These are phyloP conservation scores for Platygyra sinensis DNA, from an alignment of 64 coral and sea anemone species.

Conservation along the genomic window DNA sequence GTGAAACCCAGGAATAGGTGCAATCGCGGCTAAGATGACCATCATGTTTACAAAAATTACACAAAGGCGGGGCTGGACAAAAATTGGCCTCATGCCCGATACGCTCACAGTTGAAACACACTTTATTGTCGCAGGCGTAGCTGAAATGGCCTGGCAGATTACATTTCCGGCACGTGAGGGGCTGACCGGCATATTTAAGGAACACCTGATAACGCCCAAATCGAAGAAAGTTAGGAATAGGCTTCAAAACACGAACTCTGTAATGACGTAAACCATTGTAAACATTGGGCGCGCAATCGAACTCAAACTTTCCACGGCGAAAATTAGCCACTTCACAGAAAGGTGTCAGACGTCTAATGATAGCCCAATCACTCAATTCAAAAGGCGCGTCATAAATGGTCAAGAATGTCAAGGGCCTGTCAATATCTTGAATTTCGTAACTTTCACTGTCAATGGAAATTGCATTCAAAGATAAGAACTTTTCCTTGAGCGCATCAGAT, in stretches of 20 bases:
- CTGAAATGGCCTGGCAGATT: background rate
- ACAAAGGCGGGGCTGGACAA: background rate
- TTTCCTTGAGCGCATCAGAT: background rate
- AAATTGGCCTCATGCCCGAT: background rate
- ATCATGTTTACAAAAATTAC: background rate
- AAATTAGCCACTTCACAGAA: background rate
- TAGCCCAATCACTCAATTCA: background rate
- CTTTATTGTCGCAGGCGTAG: background rate
- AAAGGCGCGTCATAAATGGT: background rate
- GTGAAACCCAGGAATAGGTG: background rate
- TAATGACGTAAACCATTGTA: background rate
- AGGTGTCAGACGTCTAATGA: background rate
- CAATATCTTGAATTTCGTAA: background rate
- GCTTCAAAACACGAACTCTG: background rate
- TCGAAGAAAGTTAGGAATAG: background rate
- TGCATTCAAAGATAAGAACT: background rate
- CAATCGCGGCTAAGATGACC: background rate
- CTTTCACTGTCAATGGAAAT: background rate
- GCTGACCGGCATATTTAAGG: background rate
- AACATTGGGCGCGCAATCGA: background rate
- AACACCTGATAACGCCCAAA: background rate
- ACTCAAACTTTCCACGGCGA: background rate
- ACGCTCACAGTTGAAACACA: background rate
- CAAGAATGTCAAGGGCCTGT: background rate
- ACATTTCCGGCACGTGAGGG: background rate